Base-by-base conservation (phyloP, 2,797 vertebrate species). In the Linurgus olivaceus region DNA sequence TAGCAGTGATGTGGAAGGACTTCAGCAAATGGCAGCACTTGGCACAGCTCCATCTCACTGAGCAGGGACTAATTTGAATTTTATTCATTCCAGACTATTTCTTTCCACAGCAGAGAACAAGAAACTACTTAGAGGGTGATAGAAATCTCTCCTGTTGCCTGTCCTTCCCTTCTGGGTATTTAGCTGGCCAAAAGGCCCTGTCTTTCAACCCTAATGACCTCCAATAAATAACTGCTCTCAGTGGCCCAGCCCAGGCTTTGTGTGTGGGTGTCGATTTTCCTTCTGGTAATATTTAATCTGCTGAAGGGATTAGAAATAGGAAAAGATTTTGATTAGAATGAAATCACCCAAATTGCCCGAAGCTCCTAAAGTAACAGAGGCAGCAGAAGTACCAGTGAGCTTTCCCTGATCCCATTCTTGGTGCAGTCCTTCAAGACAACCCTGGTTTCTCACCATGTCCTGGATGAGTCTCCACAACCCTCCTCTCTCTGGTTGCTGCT, bases 221-320 rank as follows among this genome's bases (percentile, higher is more conserved):
- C 70, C 37, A 42, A 35, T 8, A 67, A 59, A 55, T 52, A 76
- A 78, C 47, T 44, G n/a, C 75, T 61, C 50, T 44, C n/a, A 28
- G 0, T 6, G 17, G 65, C 29, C 48, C 19, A 72, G 50, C 23
- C 57, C 88, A 16, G 40, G 48, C 76, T 94, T 74, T 63, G 33
- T 77, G 65, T 3, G 4, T 23, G 70, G 85, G 52, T 74, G 86
- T 68, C 3, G 1, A 29, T 88, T 90, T 80, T 93, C 65, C 58
- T 83, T 74, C 61, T 40, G 67, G 47, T 7, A 33, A 44, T 74
- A 54, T 91, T 94, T 94, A 86, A 90, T 80, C 75, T 90, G 50
- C 48, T 75, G 61, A 72, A 80, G 62, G 68, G 72, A 90, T 93
- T 94, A 88, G 88, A 88, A 93, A 93, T 68, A 58, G 44, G 68